Conservation (phyloP, 2,888 invertebrate species). For the Elaeidobius kamerunicus region DNA sequence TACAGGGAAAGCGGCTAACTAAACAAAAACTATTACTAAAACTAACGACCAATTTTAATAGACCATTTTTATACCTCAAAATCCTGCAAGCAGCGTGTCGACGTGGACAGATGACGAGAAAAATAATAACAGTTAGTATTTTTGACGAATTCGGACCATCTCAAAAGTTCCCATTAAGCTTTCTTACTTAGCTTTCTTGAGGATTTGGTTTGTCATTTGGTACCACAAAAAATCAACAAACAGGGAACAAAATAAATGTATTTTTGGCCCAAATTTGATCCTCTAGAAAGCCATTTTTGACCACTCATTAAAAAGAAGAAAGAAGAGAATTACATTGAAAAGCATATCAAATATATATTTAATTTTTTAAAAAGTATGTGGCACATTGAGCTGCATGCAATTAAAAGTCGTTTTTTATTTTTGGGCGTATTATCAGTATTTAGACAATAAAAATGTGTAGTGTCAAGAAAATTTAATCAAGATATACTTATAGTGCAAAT, state of each 20-base stretch:
- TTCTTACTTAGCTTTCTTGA: slow-evolving; percentile 33
- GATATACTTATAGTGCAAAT: neutral
- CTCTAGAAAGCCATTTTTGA: slow-evolving; percentile 25
- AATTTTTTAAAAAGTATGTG: slow-evolving; percentile 17
- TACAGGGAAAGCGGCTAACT: slow-evolving; percentile 51
- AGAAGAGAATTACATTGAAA: slow-evolving; percentile 27
- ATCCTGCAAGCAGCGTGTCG: slow-evolving; percentile 70
- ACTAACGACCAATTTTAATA: slow-evolving; percentile 48
- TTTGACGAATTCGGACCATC: slow-evolving; percentile 75
- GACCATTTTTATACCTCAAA: slow-evolving; percentile 70
- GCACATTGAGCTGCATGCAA: slow-evolving; percentile 32
- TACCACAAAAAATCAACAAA: neutral
- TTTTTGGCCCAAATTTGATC: slow-evolving; percentile 3
- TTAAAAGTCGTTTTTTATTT: slow-evolving; percentile 5
- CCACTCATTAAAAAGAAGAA: slow-evolving; percentile 28
- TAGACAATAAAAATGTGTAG: neutral
- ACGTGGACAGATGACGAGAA: slow-evolving; percentile 56
- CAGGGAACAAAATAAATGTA: neutral
- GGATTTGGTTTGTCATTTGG: slow-evolving; percentile 11
- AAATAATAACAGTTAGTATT: slow-evolving; percentile 61
- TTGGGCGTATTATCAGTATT: slow-evolving; percentile 4
- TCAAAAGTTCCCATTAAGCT: slow-evolving; percentile 80
- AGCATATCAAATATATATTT: slow-evolving; percentile 25
- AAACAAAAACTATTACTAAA: slow-evolving; percentile 49
- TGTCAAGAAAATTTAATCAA: neutral